Evolutionary conservation across 1,140 invertebrate species (phyloP).

Genomic region (Hyles vespertilio): DNA sequence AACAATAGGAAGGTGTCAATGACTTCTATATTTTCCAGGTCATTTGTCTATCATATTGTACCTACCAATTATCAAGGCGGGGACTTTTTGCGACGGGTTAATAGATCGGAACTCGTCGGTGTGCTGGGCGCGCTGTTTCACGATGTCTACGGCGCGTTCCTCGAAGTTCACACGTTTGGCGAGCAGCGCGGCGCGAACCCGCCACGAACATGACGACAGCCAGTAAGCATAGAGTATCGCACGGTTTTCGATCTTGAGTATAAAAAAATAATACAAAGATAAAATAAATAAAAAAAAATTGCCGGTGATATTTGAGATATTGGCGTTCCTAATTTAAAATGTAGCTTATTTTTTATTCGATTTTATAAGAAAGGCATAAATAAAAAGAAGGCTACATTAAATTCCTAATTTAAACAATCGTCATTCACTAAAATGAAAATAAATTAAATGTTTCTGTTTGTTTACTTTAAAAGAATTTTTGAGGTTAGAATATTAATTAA

Average conservation of each 20-base stretch:
- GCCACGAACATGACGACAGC: conserved; percentile 68
- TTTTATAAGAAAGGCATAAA: background rate
- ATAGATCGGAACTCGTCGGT: conserved; percentile 50
- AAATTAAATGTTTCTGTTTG: too few relatives aligned
- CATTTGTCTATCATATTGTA: background rate
- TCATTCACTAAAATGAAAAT: too few relatives aligned
- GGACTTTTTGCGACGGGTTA: conserved; percentile 70
- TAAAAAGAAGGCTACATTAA: too few relatives aligned
- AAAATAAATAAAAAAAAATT: background rate
- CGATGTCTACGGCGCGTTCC: conserved; percentile 57
- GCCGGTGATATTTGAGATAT: too few relatives aligned
- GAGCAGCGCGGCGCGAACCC: conserved; percentile 58
- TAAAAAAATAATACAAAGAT: conserved; percentile 2
- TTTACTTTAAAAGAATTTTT: too few relatives aligned
- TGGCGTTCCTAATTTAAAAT: too few relatives aligned
- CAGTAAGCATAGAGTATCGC: conserved; percentile 64
- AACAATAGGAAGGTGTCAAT: too few relatives aligned
- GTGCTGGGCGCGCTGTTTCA: conserved; percentile 41
- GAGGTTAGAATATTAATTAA: too few relatives aligned
- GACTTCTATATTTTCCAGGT: background rate
- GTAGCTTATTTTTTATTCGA: background rate
- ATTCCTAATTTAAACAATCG: too few relatives aligned
- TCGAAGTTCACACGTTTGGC: conserved; percentile 55
- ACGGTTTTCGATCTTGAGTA: conserved; percentile 26
- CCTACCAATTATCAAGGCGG: conserved; percentile 64